phyloP scores from a whole-genome alignment of 1,140 invertebrate species.

The Solenopsis fugax region DNA sequence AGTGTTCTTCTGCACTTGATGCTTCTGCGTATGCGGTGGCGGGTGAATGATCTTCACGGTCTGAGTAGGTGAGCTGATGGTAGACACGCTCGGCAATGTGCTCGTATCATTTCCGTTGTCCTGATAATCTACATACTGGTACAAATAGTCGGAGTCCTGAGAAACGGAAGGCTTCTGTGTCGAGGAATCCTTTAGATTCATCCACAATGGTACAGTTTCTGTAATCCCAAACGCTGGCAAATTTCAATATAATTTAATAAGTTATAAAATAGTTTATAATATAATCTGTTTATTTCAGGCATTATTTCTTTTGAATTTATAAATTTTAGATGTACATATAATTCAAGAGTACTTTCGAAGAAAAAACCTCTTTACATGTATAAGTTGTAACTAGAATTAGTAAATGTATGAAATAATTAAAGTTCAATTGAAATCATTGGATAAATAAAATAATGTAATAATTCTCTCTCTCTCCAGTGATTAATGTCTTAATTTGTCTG shows the following conservation, averaged over 20 bases:
- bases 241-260: constrained; percentile 23
- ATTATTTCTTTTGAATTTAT: constrained; percentile 12
- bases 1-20: constrained; percentile 59
- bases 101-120: constrained; percentile 83
- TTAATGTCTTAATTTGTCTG: constrained; percentile 11
- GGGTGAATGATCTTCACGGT: constrained; percentile 47
- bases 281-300: neutral
- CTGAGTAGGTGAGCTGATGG: constrained; percentile 7
- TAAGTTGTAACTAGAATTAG: neutral
- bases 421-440: neutral
- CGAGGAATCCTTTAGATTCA: constrained; percentile 80
- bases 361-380: neutral
- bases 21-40: constrained; percentile 46
- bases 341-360: neutral
- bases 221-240: constrained; percentile 70
- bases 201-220: constrained; percentile 75
- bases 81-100: constrained; percentile 2
- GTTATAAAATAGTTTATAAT: neutral
- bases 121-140: constrained; percentile 93
- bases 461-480: neutral
- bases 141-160: constrained; percentile 92
- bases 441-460: neutral
- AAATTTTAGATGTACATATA: neutral
- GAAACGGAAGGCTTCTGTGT: constrained; percentile 87
- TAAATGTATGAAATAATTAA: neutral